A percentile compares a stretch with the other conserved stretches of the same genome.
phyloP scores from a whole-genome alignment of 1,140 invertebrate species.

The Cydia pomonella region DNA sequence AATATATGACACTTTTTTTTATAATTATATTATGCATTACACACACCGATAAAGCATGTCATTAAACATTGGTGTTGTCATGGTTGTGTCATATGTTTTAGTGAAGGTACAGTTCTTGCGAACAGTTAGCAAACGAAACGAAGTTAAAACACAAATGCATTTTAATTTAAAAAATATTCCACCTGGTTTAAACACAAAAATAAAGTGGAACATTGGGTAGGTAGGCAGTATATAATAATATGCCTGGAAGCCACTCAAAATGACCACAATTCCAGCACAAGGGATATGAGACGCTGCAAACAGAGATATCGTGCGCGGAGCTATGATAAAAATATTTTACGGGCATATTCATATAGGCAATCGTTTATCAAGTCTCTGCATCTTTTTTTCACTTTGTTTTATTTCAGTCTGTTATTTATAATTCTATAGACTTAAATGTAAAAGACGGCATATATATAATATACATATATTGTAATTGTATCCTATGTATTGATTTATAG shows the following conservation, averaged over 20 bases:
- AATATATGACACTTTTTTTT: too few relatives aligned
- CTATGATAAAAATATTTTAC: constrained; percentile 69
- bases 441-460: too few relatives aligned
- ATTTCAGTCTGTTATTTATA: background rate
- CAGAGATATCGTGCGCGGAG: constrained; percentile 53
- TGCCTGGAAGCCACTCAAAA: constrained; percentile 36
- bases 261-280: constrained; percentile 33
- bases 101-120: background rate
- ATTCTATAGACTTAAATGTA: too few relatives aligned
- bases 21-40: too few relatives aligned
- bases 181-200: background rate
- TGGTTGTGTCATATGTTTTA: background rate
- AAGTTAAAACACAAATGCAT: background rate
- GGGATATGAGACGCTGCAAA: constrained; percentile 46
- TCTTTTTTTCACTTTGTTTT: background rate
- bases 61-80: background rate
- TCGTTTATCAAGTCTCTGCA: constrained; percentile 50
- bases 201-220: background rate
- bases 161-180: background rate
- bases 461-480: too few relatives aligned
- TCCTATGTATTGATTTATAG: too few relatives aligned
- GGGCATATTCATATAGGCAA: constrained; percentile 59
- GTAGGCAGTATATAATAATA: constrained; percentile 38
- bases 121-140: background rate
- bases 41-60: background rate